Evolutionary conservation across 2,888 invertebrate species (phyloP).

Genomic region (Chironomus tentans): DNA sequence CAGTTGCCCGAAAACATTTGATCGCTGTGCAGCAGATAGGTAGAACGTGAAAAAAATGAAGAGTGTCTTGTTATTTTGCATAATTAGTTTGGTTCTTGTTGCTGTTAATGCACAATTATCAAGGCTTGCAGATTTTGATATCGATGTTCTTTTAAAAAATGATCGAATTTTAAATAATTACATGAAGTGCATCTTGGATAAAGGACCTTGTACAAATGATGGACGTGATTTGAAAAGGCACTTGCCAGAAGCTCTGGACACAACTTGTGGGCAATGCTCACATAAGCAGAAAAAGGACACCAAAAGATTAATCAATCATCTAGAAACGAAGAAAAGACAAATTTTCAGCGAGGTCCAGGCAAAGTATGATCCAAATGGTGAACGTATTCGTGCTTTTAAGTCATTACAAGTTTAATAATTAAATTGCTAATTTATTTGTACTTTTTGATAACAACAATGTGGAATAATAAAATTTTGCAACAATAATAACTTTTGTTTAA

Average conservation of each 20-base stretch:
- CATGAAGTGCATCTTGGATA: slow-evolving; percentile 49
- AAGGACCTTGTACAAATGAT: slow-evolving; percentile 48
- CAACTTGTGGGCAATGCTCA: slow-evolving; percentile 55
- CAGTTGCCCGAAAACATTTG: no score
- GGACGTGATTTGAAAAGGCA: slow-evolving; percentile 48
- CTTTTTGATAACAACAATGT: no score
- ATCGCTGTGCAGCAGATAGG: no score
- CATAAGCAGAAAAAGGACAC: slow-evolving; percentile 50
- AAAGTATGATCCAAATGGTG: slow-evolving; percentile 53
- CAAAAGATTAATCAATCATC: slow-evolving; percentile 51
- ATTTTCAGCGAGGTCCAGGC: slow-evolving; percentile 57
- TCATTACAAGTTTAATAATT: background rate
- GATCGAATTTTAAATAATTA: slow-evolving; percentile 48
- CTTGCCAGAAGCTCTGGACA: slow-evolving; percentile 52
- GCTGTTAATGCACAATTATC: background rate
- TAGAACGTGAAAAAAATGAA: no score
- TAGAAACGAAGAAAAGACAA: slow-evolving; percentile 52
- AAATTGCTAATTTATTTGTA: no score
- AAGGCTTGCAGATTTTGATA: slow-evolving; percentile 45
- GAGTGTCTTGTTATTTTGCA: background rate
- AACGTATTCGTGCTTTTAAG: background rate
- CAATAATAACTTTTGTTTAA: no score
- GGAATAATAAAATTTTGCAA: no score
- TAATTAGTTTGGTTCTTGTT: background rate
- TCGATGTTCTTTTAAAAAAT: slow-evolving; percentile 48